Evolutionary conservation across 2,888 invertebrate species (phyloP).

Genomic region (Strigamia maritima): DNA sequence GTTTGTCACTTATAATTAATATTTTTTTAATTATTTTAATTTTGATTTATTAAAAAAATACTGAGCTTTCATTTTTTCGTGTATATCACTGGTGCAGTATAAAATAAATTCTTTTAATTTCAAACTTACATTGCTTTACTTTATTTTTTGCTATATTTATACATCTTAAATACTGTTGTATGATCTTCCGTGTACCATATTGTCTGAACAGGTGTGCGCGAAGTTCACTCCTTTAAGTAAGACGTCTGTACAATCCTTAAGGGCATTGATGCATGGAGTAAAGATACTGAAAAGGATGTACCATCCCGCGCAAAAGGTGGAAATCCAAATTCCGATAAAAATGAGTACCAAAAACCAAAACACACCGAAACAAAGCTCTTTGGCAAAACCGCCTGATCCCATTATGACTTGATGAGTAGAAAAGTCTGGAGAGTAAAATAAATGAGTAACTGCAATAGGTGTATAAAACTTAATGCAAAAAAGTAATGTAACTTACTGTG

Average conservation of each 20-base stretch:
- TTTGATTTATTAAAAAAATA: background rate
- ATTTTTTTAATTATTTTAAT: background rate
- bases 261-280: slow-evolving; percentile 50
- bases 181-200: slow-evolving; percentile 50
- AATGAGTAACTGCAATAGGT: too few relatives aligned
- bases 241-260: slow-evolving; percentile 48
- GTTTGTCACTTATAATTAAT: background rate
- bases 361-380: slow-evolving; percentile 45
- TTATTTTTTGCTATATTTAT: slow-evolving; percentile 42
- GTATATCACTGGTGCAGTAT: background rate
- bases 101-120: background rate
- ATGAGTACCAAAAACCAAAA: slow-evolving; percentile 52
- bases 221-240: slow-evolving; percentile 51
- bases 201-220: slow-evolving; percentile 50
- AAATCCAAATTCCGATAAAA: slow-evolving; percentile 50
- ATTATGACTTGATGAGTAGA: background rate
- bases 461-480: too few relatives aligned
- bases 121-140: too few relatives aligned
- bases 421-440: background rate
- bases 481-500: too few relatives aligned
- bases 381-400: slow-evolving; percentile 54
- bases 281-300: slow-evolving; percentile 51
- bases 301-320: slow-evolving; percentile 49
- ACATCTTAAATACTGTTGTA: slow-evolving; percentile 44
- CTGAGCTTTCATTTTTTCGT: background rate